These are phyloP conservation scores for Pachypsylla venusta DNA, from an alignment of 1,140 invertebrate genomes.

Conservation along the genomic window DNA sequence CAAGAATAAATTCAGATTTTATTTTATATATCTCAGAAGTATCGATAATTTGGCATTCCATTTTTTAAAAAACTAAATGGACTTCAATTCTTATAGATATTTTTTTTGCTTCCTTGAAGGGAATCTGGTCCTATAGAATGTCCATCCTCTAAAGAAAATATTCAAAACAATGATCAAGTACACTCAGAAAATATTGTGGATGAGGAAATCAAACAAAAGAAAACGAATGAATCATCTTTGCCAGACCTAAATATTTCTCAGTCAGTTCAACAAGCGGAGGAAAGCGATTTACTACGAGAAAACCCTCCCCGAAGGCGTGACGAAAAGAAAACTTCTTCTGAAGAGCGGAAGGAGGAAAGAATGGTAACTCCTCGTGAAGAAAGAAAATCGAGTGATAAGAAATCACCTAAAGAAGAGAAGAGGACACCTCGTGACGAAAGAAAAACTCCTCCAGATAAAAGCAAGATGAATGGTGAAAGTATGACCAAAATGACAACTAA, in stretches of 20 bases:
- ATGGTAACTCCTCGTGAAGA: neutral
- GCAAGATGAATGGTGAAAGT: neutral
- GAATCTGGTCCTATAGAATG: neutral
- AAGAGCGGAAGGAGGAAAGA: neutral
- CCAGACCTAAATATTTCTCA: neutral
- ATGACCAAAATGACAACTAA: too few relatives aligned
- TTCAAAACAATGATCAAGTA: neutral
- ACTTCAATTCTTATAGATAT: too few relatives aligned
- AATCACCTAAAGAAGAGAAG: neutral
- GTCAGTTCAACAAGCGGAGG: neutral
- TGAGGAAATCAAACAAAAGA: neutral
- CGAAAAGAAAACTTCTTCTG: neutral
- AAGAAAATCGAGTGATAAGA: neutral
- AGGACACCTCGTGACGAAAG: neutral
- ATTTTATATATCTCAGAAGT: too few relatives aligned
- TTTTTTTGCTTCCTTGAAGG: neutral
- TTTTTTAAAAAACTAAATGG: too few relatives aligned
- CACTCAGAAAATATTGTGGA: neutral
- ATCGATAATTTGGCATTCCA: too few relatives aligned
- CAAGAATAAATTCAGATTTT: too few relatives aligned
- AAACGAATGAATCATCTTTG: slow-evolving; percentile 2
- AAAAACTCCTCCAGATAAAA: neutral
- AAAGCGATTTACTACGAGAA: neutral
- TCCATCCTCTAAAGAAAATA: slow-evolving; percentile 19
- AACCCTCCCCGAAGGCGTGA: neutral